Evolutionary conservation across 2,888 invertebrate genomes (phyloP).

Genomic region (Clusia tigrina): DNA sequence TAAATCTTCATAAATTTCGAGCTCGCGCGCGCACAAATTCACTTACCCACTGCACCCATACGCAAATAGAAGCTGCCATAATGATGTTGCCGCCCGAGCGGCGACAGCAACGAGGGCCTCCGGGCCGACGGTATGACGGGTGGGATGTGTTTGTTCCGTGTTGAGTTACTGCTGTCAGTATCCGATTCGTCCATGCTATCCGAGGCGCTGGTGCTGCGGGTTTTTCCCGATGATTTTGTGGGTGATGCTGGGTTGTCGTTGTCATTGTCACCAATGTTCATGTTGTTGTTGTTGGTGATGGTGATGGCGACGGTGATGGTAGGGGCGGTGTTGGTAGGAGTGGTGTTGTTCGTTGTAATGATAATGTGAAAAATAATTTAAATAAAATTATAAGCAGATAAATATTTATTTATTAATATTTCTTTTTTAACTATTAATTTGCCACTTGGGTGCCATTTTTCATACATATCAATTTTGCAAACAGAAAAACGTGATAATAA

Average conservation of each 20-base stretch:
- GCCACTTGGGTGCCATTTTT: slow-evolving; percentile 7
- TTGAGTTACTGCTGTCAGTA: slow-evolving; percentile 63
- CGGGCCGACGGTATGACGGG: slow-evolving; percentile 65
- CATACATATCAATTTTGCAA: neutral
- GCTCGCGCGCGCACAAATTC: neutral
- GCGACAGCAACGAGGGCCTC: slow-evolving; percentile 65
- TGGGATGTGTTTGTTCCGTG: slow-evolving; percentile 62
- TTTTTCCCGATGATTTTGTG: slow-evolving; percentile 54
- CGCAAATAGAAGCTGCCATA: slow-evolving; percentile 92
- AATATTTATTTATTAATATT: too few relatives aligned
- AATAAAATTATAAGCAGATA: neutral
- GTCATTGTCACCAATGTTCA: too few relatives aligned
- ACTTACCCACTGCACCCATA: slow-evolving; percentile 89
- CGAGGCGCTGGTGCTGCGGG: slow-evolving; percentile 58
- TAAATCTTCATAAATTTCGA: slow-evolving; percentile 33
- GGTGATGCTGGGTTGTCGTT: slow-evolving; percentile 59
- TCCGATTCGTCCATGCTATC: slow-evolving; percentile 71
- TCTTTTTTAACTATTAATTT: slow-evolving; percentile 6
- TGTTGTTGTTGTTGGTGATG: neutral
- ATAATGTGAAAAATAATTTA: neutral
- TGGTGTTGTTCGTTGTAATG: too few relatives aligned
- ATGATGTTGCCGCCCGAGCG: slow-evolving; percentile 73
- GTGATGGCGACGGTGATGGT: too few relatives aligned
- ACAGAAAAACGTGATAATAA: slow-evolving; percentile 3
- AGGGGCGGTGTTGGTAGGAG: too few relatives aligned